phyloP scores from a whole-genome alignment of 2,888 invertebrate genomes.

The Chydorus sphaericus region DNA sequence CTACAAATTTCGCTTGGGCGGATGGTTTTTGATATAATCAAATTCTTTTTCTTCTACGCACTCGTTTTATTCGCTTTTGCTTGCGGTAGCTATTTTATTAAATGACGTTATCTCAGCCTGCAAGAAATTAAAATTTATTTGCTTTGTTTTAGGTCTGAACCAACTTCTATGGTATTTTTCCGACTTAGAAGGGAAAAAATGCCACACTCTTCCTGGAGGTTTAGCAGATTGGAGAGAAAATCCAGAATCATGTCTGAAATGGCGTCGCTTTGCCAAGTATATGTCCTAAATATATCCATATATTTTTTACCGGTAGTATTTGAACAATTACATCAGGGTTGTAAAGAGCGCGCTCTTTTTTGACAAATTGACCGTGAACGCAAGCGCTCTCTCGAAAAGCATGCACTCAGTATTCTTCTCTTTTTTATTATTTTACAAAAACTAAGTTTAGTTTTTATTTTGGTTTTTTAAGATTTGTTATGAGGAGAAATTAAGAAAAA shows the following conservation, averaged over 20 bases:
- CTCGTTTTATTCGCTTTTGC: slow-evolving; percentile 82
- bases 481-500: too few relatives aligned
- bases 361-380: too few relatives aligned
- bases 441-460: not conserved
- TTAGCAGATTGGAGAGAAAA: slow-evolving; percentile 60
- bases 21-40: slow-evolving; percentile 80
- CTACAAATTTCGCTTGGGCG: slow-evolving; percentile 79
- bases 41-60: slow-evolving; percentile 80
- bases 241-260: slow-evolving; percentile 65
- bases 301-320: too few relatives aligned
- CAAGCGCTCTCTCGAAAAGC: slow-evolving; percentile 19
- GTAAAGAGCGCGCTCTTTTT: too few relatives aligned
- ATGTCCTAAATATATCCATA: too few relatives aligned
- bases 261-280: slow-evolving; percentile 75
- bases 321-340: too few relatives aligned
- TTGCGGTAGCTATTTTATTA: slow-evolving; percentile 43
- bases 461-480: too few relatives aligned
- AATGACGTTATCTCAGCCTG: not conserved
- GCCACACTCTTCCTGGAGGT: slow-evolving; percentile 53
- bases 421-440: not conserved
- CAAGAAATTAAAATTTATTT: not conserved
- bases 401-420: not conserved
- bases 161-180: slow-evolving; percentile 31
- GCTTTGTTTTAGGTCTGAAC: slow-evolving; percentile 11
- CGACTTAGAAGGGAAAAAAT: slow-evolving; percentile 64